Conservation (phyloP, 1,140 invertebrate species). For the Diabrotica virgifera region DNA sequence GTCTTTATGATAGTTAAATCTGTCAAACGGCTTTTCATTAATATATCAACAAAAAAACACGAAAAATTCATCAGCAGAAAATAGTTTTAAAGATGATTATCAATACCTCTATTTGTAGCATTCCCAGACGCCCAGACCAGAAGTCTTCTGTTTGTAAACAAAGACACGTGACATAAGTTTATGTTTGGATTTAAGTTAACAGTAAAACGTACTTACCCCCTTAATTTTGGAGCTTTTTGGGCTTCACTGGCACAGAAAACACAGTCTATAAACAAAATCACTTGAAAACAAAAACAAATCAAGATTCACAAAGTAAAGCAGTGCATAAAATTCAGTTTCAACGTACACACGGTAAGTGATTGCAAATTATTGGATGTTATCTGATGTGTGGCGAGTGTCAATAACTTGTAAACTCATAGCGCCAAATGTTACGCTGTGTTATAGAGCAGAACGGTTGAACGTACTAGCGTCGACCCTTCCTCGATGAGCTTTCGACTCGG, state of each 20-base stretch:
- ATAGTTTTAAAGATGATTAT: no score
- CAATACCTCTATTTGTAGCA: no score
- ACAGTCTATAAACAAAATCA: slow-evolving; percentile 1
- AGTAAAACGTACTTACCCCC: slow-evolving; percentile 28
- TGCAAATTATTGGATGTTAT: background rate
- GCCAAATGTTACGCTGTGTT: background rate
- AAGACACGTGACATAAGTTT: background rate
- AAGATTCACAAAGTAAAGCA: background rate
- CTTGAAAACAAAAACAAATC: background rate
- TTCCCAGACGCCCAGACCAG: no score
- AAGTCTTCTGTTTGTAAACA: background rate
- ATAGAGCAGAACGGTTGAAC: slow-evolving; percentile 3
- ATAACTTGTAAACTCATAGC: background rate
- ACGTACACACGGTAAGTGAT: no score
- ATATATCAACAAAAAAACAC: no score
- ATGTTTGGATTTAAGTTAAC: background rate
- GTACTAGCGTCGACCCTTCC: background rate
- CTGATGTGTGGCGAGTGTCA: background rate
- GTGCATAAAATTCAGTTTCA: no score
- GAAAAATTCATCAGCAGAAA: no score
- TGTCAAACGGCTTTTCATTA: no score
- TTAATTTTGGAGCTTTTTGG: slow-evolving; percentile 32
- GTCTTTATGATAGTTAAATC: no score
- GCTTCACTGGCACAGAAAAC: slow-evolving; percentile 14
- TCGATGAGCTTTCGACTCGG: slow-evolving; percentile 21